These are phyloP conservation scores for Drosophila paranaensis DNA, from an alignment of 2,888 invertebrate genomes.

Conservation along the genomic window DNA sequence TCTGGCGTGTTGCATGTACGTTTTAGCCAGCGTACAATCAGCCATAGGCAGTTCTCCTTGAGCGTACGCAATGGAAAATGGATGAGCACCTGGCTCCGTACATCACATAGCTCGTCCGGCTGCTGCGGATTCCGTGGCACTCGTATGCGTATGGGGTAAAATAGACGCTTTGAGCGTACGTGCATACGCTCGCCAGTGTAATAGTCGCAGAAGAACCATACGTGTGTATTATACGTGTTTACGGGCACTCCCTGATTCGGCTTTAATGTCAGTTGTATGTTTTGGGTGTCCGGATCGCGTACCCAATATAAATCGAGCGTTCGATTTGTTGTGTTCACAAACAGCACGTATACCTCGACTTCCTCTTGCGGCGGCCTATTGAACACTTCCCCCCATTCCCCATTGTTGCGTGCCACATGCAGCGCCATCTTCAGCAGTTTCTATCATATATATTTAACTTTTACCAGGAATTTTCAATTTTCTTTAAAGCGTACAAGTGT, in stretches of 20 bases:
- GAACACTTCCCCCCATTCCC: slow-evolving; percentile 27
- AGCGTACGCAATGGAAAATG: slow-evolving; percentile 82
- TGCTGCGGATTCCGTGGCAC: slow-evolving; percentile 70
- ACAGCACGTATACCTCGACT: slow-evolving; percentile 86
- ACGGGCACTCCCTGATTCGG: slow-evolving; percentile 85
- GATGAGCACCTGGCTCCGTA: slow-evolving; percentile 62
- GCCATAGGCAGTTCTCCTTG: slow-evolving; percentile 79
- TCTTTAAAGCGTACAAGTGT: slow-evolving; percentile 34
- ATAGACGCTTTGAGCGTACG: slow-evolving; percentile 86
- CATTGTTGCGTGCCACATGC: slow-evolving; percentile 32
- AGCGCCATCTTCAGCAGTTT: slow-evolving; percentile 49
- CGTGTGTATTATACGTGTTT: slow-evolving; percentile 92
- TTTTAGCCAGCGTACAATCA: slow-evolving; percentile 49
- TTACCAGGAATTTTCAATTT: slow-evolving; percentile 7
- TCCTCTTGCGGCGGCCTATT: slow-evolving; percentile 34
- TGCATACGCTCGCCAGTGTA: slow-evolving; percentile 88
- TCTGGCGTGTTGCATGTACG: slow-evolving; percentile 44
- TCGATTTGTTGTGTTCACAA: slow-evolving; percentile 87
- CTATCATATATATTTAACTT: background rate
- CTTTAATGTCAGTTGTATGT: slow-evolving; percentile 87
- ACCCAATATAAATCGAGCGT: slow-evolving; percentile 88
- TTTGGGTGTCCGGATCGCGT: slow-evolving; percentile 88
- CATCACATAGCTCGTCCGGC: slow-evolving; percentile 60
- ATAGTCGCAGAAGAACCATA: slow-evolving; percentile 92
- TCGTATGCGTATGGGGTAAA: slow-evolving; percentile 84